These are phyloP conservation scores for Crossaster papposus DNA, from an alignment of 53 echinoderm and acorn worm genomes.

Conservation along the genomic window DNA sequence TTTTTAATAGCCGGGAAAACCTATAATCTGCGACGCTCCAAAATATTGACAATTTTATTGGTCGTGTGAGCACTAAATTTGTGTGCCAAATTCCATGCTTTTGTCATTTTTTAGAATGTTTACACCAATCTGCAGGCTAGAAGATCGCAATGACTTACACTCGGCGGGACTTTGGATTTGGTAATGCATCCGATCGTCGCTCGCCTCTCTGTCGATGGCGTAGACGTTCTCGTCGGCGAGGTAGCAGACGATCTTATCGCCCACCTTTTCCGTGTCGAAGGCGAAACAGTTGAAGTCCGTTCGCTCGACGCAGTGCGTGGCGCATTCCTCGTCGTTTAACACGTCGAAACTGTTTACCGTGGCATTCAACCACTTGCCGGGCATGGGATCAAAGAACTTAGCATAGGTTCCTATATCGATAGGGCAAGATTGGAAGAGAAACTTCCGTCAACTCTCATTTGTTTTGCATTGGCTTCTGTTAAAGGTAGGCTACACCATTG, in stretches of 20 bases:
- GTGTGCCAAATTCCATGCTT: too few relatives aligned
- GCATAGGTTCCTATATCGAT: slow-evolving; percentile 37
- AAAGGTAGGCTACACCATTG: too few relatives aligned
- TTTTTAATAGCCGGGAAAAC: too few relatives aligned
- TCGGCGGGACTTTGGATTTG: slow-evolving; percentile 6
- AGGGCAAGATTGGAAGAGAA: background rate
- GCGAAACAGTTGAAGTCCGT: slow-evolving; percentile 26
- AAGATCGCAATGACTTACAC: too few relatives aligned
- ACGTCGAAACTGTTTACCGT: background rate
- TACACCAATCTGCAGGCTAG: too few relatives aligned
- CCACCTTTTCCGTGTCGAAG: slow-evolving; percentile 23
- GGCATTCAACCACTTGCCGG: slow-evolving; percentile 3
- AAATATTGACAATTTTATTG: too few relatives aligned
- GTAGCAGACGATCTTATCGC: slow-evolving; percentile 66
- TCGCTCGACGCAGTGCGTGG: slow-evolving; percentile 15
- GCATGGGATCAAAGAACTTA: slow-evolving; percentile 53
- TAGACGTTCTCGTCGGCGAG: slow-evolving; percentile 50
- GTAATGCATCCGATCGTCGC: slow-evolving; percentile 28
- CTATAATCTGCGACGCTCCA: too few relatives aligned
- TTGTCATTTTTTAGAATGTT: too few relatives aligned
- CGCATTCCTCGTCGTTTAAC: slow-evolving; percentile 44
- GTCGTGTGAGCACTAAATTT: too few relatives aligned
- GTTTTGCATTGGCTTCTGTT: too few relatives aligned
- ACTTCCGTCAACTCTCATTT: background rate
- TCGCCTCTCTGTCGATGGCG: slow-evolving; percentile 46